phyloP scores from a whole-genome alignment of 1,140 invertebrate genomes.

The Drosophila pseudoobscura region DNA sequence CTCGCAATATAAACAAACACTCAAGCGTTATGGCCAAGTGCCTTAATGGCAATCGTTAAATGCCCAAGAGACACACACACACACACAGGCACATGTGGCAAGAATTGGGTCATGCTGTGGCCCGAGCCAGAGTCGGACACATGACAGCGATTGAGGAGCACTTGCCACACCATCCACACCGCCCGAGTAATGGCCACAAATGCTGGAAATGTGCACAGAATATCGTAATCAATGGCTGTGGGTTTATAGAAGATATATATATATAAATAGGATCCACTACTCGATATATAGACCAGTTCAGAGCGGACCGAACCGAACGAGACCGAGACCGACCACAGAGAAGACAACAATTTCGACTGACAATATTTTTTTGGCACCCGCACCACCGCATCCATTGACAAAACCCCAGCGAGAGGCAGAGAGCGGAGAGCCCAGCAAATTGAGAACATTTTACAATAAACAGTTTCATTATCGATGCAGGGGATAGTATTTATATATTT shows the following conservation, averaged over 20 bases:
- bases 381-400: constrained; percentile 62
- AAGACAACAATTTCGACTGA: constrained; percentile 75
- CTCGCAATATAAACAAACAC: constrained; percentile 71
- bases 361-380: constrained; percentile 75
- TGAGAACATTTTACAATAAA: not conserved
- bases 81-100: not conserved
- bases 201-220: constrained; percentile 22
- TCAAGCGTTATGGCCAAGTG: constrained; percentile 45
- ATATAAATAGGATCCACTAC: constrained; percentile 13
- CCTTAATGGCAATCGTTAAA: constrained; percentile 54
- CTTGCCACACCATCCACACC: constrained; percentile 2
- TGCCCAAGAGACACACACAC: constrained; percentile 21
- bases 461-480: too few relatives aligned
- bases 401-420: constrained; percentile 33
- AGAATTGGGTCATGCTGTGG: constrained; percentile 39
- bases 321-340: constrained; percentile 63
- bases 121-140: constrained; percentile 14
- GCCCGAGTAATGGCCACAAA: constrained; percentile 2
- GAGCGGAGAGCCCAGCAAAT: constrained; percentile 1
- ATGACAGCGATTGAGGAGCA: constrained; percentile 32
- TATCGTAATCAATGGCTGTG: constrained; percentile 3
- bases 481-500: too few relatives aligned
- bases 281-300: constrained; percentile 23
- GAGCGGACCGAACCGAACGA: constrained; percentile 12
- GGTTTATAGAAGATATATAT: not conserved